phyloP scores from a whole-genome alignment of 2,888 invertebrate genomes.

The Drosophila cyrtoloma region DNA sequence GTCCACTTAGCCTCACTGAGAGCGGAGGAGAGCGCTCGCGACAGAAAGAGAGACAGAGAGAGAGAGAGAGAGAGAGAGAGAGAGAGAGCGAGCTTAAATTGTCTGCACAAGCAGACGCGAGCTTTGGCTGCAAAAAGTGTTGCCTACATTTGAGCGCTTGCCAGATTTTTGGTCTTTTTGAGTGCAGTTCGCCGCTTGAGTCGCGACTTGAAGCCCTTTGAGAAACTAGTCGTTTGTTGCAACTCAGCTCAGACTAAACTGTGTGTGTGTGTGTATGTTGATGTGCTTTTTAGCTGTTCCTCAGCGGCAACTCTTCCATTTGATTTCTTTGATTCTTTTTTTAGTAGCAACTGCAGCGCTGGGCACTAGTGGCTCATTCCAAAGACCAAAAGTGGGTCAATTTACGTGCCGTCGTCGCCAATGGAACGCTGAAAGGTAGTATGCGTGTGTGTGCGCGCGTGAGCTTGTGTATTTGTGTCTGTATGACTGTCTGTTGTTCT shows the following conservation, averaged over 20 bases:
- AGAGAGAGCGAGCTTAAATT: constrained; percentile 9
- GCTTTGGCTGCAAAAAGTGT: constrained; percentile 49
- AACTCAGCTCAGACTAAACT: constrained; percentile 1
- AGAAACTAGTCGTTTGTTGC: constrained; percentile 32
- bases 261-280: neutral
- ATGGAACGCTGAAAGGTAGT: constrained; percentile 44
- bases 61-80: constrained; percentile 9
- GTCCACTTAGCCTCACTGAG: constrained; percentile 1
- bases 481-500: constrained; percentile 70
- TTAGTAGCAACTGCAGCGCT: constrained; percentile 39
- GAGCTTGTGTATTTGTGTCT: constrained; percentile 25
- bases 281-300: constrained; percentile 28
- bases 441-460: constrained; percentile 43
- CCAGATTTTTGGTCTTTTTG: constrained; percentile 3
- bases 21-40: neutral
- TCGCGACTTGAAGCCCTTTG: constrained; percentile 5
- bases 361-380: constrained; percentile 44
- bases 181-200: constrained; percentile 21
- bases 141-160: constrained; percentile 43
- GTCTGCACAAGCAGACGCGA: constrained; percentile 25
- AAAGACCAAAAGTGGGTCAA: constrained; percentile 76
- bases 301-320: constrained; percentile 73
- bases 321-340: constrained; percentile 74
- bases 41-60: neutral
- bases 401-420: constrained; percentile 58